A percentile compares a stretch with the other conserved stretches of the same genome.
phyloP scores from a whole-genome alignment of 1,140 invertebrate genomes.

The Scaptomyza graminum region DNA sequence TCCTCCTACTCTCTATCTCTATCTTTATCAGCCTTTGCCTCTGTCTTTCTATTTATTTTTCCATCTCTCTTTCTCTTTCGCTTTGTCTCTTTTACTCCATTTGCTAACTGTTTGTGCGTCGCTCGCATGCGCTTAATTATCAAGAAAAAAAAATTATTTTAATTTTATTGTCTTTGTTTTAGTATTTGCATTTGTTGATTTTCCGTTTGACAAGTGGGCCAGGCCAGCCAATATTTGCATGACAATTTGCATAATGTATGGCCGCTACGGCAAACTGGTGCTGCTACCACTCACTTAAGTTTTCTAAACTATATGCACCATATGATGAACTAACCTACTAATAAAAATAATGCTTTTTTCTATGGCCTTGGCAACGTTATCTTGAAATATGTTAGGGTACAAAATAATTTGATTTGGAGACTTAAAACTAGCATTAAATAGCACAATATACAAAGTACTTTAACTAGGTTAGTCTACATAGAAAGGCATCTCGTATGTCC shows the following conservation, averaged over 20 bases:
- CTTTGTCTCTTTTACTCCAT: conserved; percentile 14
- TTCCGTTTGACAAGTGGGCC: conserved; percentile 38
- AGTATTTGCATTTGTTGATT: conserved; percentile 33
- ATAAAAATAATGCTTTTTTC: conserved; percentile 13
- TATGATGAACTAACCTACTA: conserved; percentile 14
- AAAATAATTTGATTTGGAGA: background rate
- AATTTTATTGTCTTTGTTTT: conserved; percentile 34
- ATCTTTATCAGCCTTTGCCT: background rate
- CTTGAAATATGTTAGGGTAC: conserved; percentile 52
- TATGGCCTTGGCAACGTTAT: conserved; percentile 68
- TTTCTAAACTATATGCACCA: conserved; percentile 34
- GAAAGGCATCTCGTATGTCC: conserved; percentile 35
- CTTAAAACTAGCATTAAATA: background rate
- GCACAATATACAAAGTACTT: background rate
- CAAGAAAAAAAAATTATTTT: conserved; percentile 34
- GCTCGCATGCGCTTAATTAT: conserved; percentile 75
- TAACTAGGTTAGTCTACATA: conserved; percentile 33
- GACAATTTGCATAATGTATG: conserved; percentile 16
- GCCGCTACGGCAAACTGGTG: conserved; percentile 14
- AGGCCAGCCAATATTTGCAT: conserved; percentile 44
- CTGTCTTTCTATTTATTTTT: conserved; percentile 13
- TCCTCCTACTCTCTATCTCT: background rate
- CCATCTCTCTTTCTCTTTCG: conserved; percentile 12
- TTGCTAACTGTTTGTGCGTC: conserved; percentile 43
- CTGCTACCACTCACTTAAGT: conserved; percentile 28